Evolutionary conservation across 2,113 vertebrate species (phyloP).

Genomic region (Strix aluco): DNA sequence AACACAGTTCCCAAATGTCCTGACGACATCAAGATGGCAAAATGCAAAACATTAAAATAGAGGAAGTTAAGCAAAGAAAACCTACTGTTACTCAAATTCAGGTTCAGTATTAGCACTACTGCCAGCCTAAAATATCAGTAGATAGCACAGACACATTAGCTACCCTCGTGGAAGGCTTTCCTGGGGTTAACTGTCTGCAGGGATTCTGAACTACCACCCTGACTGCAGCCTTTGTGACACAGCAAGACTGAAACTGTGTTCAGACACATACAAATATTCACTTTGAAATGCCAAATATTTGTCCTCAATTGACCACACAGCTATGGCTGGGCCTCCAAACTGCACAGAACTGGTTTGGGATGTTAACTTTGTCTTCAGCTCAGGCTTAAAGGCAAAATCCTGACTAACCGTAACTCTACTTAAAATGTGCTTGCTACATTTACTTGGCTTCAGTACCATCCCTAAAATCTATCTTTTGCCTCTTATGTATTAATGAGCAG

Average conservation of each 20-base stretch:
- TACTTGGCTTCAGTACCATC: not conserved
- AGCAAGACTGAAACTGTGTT: not conserved
- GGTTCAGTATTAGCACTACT: not conserved
- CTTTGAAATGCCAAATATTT: not conserved
- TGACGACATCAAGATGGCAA: not conserved
- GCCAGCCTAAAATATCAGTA: not conserved
- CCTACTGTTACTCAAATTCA: not conserved
- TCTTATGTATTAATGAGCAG: not conserved
- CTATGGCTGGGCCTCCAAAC: not conserved
- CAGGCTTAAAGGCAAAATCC: not conserved
- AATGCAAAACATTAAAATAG: not conserved
- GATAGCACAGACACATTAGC: fast-evolving
- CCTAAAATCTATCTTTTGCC: not conserved
- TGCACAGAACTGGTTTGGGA: not conserved
- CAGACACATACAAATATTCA: not conserved
- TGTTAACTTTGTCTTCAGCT: not conserved
- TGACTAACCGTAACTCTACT: not conserved
- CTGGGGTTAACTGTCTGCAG: not conserved
- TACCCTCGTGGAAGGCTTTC: not conserved
- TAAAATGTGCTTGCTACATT: not conserved
- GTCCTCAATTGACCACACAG: not conserved
- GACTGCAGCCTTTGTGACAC: not conserved
- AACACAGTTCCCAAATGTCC: not conserved
- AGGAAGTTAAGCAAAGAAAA: not conserved
- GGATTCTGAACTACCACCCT: not conserved